Base-by-base conservation (phyloP, 2,113 vertebrate genomes). In the Miniopterus natalensis region DNA sequence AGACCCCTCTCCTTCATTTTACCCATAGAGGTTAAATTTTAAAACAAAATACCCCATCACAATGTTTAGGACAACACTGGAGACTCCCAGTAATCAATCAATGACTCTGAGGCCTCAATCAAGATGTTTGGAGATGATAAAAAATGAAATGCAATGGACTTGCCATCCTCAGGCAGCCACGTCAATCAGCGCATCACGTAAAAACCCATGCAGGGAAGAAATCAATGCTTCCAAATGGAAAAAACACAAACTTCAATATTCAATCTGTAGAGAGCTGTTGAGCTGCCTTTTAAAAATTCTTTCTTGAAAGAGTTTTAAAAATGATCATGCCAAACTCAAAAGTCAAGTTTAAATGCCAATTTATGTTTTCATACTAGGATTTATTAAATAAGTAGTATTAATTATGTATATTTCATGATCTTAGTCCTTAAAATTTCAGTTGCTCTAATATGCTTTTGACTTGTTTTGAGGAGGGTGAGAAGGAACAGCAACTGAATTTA, bases 101-200 rank as follows among this genome's bases (percentile, higher is more conserved):
- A 18, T 88, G 78, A 71, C 61, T 78, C 63, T 71, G 65, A 70
- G 88, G 47, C 47, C 78, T 55, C 36, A 92, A 92, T 94, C 95
- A 97, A 98, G 97, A 97, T 96, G 90, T 96, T 95, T 45, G 4
- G n/a, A 57, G 68, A 49, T 73, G 95, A 97, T 97, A 88, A 92
- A 96, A 92, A 51, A 53, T 90, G 49, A 95, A 97, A 95, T 79
- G 40, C 61, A 78, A 29, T 42, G n/a, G 81, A 55, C 45, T 92
- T 80, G 21, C 73, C 73, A 47, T 94, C 70, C 49, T 63, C 36
- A 74, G 73, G 77, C 88, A 86, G 71, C 61, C 75, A 63, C 0
- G 53, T 91, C 92, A 88, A 88, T 96, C 94, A 90, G 57, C 0
- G 10, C 36, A 81, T 81, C 84, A 51, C 92, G 71, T 79, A 91